Base-by-base conservation (phyloP, 2,113 vertebrate species). In the Lasiurus cinereus region DNA sequence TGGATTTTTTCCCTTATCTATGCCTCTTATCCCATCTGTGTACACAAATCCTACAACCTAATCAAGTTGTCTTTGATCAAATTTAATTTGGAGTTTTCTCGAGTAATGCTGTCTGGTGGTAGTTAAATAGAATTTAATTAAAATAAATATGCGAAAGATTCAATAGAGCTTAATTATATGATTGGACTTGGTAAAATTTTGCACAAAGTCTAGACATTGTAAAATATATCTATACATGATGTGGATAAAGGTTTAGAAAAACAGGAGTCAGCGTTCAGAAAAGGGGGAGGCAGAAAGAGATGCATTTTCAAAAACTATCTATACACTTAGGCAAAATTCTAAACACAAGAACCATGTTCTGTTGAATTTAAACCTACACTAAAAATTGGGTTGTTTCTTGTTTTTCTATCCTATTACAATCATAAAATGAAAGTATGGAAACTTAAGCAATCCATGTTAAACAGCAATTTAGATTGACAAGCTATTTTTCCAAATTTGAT, bases 91-190 rank as follows among this genome's bases (percentile, higher is more conserved):
- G 54, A 87, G 95, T 94, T 94, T 90, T 87, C 19, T 46, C 36
- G 90, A 91, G 74, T 93, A 95, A 85, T 95, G 92, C 31, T 76
- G 59, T 91, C 91, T 95, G 94, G 6, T 91, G 73, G 76, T 76
- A 96, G 82, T 96, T 97, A 96, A 96, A 83, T 79, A 43, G 79
- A 97, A 92, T 95, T 97, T 93, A 97, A 96, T 96, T 96, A 93
- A 90, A 96, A 67, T 90, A 88, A 88, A 92, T 91, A 95, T 96
- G 79, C 67, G 76, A 69, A 97, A 95, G 94, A 90, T 92, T 93
- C 83, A 94, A 73, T 96, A 70, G 88, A 96, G 89, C 87, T 97
- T 94, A 97, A 96, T 96, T 96, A 82, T 83, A 78, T 64, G 27
- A 95, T 97, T 97, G 97, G 56, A 92, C 87, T 97, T 96, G 59